phyloP scores from a whole-genome alignment of 2,888 invertebrate species.

The Drosophila tanythrix region DNA sequence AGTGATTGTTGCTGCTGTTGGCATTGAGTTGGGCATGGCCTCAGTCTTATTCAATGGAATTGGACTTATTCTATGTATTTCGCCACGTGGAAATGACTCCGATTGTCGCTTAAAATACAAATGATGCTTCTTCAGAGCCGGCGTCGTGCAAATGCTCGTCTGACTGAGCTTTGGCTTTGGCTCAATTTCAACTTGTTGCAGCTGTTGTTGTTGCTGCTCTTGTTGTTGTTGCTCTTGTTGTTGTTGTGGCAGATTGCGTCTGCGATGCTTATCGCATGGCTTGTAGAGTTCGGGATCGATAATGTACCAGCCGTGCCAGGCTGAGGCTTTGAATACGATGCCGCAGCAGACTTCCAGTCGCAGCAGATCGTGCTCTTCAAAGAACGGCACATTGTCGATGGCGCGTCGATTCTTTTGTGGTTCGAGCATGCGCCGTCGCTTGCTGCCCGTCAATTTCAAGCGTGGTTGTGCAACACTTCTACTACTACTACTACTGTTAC shows the following conservation, averaged over 20 bases:
- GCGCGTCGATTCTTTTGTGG: constrained; percentile 79
- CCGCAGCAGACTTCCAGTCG: constrained; percentile 83
- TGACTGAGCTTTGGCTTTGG: constrained; percentile 30
- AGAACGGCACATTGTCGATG: constrained; percentile 77
- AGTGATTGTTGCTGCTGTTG: constrained; percentile 40
- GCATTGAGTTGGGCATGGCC: constrained; percentile 29
- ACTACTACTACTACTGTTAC: not conserved
- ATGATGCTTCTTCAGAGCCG: constrained; percentile 84
- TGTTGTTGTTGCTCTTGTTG: constrained; percentile 22
- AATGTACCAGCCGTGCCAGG: constrained; percentile 73
- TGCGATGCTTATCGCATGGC: constrained; percentile 81
- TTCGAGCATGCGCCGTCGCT: constrained; percentile 77
- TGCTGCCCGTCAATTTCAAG: constrained; percentile 64
- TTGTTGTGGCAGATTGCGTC: constrained; percentile 25
- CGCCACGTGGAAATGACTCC: constrained; percentile 81
- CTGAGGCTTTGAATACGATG: constrained; percentile 62
- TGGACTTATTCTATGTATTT: constrained; percentile 77
- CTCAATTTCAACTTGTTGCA: constrained; percentile 19
- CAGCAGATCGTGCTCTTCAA: constrained; percentile 80
- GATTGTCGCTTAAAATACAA: constrained; percentile 84
- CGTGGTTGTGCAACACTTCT: constrained; percentile 25
- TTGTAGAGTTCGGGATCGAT: constrained; percentile 80
- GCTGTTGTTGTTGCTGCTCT: not conserved
- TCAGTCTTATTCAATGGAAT: constrained; percentile 82
- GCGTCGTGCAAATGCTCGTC: constrained; percentile 62